These are phyloP conservation scores for Enteromius treurensis DNA, from an alignment of 2,797 vertebrate genomes.

Conservation along the genomic window DNA sequence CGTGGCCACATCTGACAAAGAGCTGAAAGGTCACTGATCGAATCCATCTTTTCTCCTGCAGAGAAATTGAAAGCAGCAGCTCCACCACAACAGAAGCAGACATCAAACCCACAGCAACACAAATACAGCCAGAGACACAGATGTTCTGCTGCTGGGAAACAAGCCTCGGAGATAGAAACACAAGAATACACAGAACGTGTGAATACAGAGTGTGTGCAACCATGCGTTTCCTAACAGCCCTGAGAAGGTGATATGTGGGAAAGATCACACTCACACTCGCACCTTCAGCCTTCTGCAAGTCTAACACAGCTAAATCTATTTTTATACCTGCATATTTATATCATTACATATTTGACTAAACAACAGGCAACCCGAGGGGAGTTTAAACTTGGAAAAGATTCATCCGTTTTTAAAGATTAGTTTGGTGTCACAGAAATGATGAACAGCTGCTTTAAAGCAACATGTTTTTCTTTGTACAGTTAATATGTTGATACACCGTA, in stretches of 20 bases:
- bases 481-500: background rate
- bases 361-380: background rate
- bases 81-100: background rate
- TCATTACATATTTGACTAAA: background rate
- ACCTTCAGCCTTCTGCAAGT: background rate
- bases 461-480: background rate
- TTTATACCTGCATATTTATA: background rate
- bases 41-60: conserved; percentile 27
- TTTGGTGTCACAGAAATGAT: background rate
- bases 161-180: background rate
- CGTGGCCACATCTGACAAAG: conserved; percentile 25
- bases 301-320: background rate
- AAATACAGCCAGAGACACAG: background rate
- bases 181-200: background rate
- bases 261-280: conserved; percentile 18
- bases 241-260: conserved; percentile 28
- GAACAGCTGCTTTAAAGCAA: background rate
- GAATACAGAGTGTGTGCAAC: conserved; percentile 7
- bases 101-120: background rate
- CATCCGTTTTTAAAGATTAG: background rate
- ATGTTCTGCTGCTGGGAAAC: conserved; percentile 1
- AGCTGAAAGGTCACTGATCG: conserved; percentile 44
- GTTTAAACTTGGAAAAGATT: background rate
- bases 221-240: background rate
- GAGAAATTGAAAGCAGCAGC: conserved; percentile 38